Evolutionary conservation across 2,888 invertebrate species (phyloP).

Genomic region (Tetanocera ferruginea): DNA sequence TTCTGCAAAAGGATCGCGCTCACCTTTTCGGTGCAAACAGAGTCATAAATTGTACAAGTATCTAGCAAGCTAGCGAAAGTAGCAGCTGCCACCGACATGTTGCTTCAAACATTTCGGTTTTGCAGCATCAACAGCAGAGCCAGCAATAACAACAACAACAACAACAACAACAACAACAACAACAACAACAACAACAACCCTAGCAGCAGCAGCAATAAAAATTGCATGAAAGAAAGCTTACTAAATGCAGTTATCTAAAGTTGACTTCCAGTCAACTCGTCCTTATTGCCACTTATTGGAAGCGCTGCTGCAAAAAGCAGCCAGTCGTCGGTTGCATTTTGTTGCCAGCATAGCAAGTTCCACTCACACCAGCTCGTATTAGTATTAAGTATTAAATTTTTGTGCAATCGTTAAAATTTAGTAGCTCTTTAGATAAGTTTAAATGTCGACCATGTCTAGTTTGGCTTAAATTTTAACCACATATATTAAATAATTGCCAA

Average conservation of each 20-base stretch:
- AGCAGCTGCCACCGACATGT: constrained; percentile 30
- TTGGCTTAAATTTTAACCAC: too few species aligned
- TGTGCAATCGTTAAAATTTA: too few species aligned
- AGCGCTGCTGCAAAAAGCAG: background rate
- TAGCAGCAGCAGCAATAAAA: background rate
- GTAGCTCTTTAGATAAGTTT: too few species aligned
- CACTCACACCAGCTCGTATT: too few species aligned
- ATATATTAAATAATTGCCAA: too few species aligned
- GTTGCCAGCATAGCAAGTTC: too few species aligned
- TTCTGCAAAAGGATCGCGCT: constrained; percentile 22
- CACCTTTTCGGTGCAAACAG: constrained; percentile 36
- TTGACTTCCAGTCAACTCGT: background rate
- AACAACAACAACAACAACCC: background rate
- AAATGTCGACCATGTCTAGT: too few species aligned
- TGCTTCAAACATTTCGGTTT: background rate
- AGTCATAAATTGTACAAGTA: constrained; percentile 36
- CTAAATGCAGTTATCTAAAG: constrained; percentile 30
- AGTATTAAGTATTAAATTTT: too few species aligned
- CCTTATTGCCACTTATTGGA: constrained; percentile 21
- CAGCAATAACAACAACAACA: background rate
- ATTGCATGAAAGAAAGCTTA: background rate
- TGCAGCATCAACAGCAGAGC: background rate
- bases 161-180: background rate
- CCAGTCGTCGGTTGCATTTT: too few species aligned
- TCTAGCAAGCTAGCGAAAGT: background rate